phyloP scores from a whole-genome alignment of 2,888 invertebrate genomes.

The Geophilus truncorum region DNA sequence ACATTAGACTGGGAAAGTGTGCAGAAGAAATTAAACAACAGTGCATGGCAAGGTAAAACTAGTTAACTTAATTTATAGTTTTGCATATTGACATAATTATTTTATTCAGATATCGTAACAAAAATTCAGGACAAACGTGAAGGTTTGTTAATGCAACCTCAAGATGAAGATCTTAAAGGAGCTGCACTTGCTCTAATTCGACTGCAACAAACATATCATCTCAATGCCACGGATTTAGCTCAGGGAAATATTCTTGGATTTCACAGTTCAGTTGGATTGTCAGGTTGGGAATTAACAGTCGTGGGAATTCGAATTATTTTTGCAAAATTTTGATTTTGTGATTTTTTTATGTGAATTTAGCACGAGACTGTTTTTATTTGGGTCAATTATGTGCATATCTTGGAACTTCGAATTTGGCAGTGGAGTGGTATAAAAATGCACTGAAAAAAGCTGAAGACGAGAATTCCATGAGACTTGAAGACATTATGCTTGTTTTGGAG shows the following conservation, averaged over 20 bases:
- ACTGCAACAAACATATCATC: not conserved
- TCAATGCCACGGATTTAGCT: not conserved
- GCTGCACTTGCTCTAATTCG: not conserved
- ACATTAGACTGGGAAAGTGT: not conserved
- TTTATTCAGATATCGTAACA: not conserved
- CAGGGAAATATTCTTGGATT: not conserved
- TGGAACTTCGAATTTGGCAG: conserved; percentile 44
- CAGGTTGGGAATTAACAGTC: no score
- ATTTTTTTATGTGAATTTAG: no score
- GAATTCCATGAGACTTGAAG: conserved; percentile 38
- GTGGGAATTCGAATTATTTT: no score
- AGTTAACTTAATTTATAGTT: not conserved
- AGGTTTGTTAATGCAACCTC: not conserved
- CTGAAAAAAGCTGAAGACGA: conserved; percentile 43
- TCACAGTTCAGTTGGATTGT: not conserved
- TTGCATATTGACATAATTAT: not conserved
- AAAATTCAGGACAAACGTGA: not conserved
- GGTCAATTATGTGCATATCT: conserved; percentile 46
- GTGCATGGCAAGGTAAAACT: not conserved
- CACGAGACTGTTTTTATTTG: conserved; percentile 47
- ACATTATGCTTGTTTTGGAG: not conserved
- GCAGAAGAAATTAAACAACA: not conserved
- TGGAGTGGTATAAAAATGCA: conserved; percentile 48
- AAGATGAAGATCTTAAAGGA: not conserved
- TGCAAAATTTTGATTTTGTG: no score